These are phyloP conservation scores for Elegia similella DNA, from an alignment of 2,888 invertebrate species.

Conservation along the genomic window DNA sequence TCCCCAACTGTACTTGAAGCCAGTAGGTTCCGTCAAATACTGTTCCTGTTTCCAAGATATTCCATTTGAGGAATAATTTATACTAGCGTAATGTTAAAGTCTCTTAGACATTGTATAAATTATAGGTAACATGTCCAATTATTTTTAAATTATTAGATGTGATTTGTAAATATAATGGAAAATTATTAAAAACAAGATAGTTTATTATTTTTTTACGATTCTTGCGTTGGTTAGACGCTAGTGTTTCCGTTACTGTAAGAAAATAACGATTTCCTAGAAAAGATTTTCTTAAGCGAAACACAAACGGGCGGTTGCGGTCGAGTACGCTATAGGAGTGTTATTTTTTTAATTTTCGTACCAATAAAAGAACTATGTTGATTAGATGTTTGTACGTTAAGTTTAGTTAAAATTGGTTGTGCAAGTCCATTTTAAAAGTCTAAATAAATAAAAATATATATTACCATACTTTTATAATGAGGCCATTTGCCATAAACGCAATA, in stretches of 20 bases:
- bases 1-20: neutral
- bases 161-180: constrained; percentile 19
- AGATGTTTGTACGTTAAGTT: no score
- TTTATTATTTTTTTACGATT: constrained; percentile 18
- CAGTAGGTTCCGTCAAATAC: neutral
- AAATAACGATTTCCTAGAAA: neutral
- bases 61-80: neutral
- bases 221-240: constrained; percentile 6
- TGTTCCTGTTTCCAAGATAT: neutral
- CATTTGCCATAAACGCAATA: no score
- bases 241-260: constrained; percentile 1
- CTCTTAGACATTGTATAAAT: constrained; percentile 9
- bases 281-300: neutral
- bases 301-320: no score
- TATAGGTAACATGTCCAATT: constrained; percentile 12
- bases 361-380: no score
- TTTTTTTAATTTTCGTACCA: no score
- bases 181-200: constrained; percentile 15
- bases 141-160: constrained; percentile 17
- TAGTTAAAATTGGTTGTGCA: no score
- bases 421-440: no score
- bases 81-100: constrained; percentile 9
- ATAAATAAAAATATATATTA: no score
- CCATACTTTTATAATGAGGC: no score
- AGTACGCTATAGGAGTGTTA: no score